A percentile compares a stretch with the other conserved stretches of the same genome.
Conservation (phyloP, 2,888 invertebrate species). For the Troglohyphantes excavatus region DNA sequence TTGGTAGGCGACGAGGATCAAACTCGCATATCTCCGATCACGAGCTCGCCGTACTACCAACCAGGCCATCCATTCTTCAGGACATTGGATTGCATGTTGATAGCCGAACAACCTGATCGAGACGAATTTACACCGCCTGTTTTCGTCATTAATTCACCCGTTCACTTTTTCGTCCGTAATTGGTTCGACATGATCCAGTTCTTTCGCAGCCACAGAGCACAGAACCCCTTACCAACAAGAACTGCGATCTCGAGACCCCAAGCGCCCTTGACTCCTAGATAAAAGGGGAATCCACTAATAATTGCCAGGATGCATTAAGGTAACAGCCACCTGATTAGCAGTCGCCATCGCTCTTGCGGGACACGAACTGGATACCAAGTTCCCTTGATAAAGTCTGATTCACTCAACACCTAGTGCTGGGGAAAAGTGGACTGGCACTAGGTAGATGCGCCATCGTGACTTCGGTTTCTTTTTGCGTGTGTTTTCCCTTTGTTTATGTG, state of each 20-base stretch:
- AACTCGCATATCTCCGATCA: no score
- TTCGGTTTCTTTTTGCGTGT: no score
- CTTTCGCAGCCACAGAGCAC: not conserved
- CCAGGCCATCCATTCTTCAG: no score
- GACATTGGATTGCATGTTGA: no score
- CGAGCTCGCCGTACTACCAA: no score
- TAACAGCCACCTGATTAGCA: conserved; percentile 55
- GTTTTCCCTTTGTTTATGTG: conserved; percentile 15
- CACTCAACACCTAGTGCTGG: conserved; percentile 68
- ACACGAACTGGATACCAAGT: conserved; percentile 37
- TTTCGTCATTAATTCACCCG: no score
- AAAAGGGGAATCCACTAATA: conserved; percentile 38
- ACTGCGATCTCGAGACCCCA: not conserved
- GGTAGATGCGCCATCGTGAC: conserved; percentile 13
- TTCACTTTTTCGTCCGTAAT: no score
- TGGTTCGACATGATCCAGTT: no score
- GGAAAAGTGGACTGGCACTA: not conserved
- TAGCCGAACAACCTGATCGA: no score
- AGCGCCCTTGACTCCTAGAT: conserved; percentile 38
- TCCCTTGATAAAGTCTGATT: conserved; percentile 58
- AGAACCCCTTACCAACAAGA: conserved; percentile 32
- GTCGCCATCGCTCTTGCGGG: conserved; percentile 36
- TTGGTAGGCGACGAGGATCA: no score
- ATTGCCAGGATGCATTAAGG: conserved; percentile 62
- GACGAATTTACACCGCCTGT: no score